phyloP scores from a whole-genome alignment of 2,888 invertebrate species.

The Eupeodes luniger region DNA sequence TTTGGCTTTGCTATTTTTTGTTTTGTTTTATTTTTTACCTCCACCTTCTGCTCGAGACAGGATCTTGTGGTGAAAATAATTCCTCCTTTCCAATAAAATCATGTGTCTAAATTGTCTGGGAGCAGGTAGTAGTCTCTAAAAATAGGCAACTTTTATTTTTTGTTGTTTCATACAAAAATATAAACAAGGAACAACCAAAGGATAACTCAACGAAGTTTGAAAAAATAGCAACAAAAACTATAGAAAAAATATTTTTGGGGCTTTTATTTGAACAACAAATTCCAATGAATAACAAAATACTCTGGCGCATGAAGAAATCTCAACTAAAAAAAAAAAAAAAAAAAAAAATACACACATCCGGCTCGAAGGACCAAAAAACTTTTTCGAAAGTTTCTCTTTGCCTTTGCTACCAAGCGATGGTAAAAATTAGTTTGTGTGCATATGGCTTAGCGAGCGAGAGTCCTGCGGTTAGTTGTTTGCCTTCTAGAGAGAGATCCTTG shows the following conservation, averaged over 20 bases:
- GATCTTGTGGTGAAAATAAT: slow-evolving; percentile 61
- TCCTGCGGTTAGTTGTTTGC: slow-evolving; percentile 72
- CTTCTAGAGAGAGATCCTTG: slow-evolving; percentile 26
- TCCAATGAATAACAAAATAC: slow-evolving; percentile 74
- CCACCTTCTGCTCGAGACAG: slow-evolving; percentile 16
- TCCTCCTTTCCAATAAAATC: slow-evolving; percentile 61
- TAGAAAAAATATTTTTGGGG: slow-evolving; percentile 35
- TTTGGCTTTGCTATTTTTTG: slow-evolving; percentile 34
- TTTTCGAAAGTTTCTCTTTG: slow-evolving; percentile 67
- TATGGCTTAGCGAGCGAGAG: slow-evolving; percentile 71
- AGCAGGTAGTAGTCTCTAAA: neutral
- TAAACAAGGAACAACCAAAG: slow-evolving; percentile 2
- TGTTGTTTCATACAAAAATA: neutral
- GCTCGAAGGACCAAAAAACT: slow-evolving; percentile 51
- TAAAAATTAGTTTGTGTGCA: slow-evolving; percentile 71
- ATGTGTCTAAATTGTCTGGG: slow-evolving; percentile 46
- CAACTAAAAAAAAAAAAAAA: slow-evolving; percentile 30
- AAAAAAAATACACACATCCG: slow-evolving; percentile 1
- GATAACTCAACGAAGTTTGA: neutral
- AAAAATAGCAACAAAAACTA: slow-evolving; percentile 5
- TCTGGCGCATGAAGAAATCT: slow-evolving; percentile 36
- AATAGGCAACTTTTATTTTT: neutral
- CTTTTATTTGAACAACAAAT: slow-evolving; percentile 71
- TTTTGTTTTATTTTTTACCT: neutral
- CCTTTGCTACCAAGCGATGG: slow-evolving; percentile 12